Base-by-base conservation (phyloP, 2,797 vertebrate species). In the Vultur gryphus region DNA sequence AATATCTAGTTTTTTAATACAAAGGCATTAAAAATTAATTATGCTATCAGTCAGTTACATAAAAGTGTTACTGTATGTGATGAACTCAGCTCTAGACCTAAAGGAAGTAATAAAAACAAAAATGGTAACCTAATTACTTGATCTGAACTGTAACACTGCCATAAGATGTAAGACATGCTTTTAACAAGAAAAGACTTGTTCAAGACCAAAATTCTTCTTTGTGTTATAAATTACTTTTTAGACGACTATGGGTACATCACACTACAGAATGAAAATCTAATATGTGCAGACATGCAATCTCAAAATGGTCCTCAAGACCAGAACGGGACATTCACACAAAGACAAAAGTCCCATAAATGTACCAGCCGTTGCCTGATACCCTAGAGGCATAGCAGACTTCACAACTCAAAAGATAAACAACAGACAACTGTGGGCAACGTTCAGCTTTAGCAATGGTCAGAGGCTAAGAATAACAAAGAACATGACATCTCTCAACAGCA, bases 401-500 rank as follows among this genome's bases (percentile, higher is more conserved):
- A 84, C 71, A 79, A 57, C 46, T 59, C 66, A 24, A 62, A 91
- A 72, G 54, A 82, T 48, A 83, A 95, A 93, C 37, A 77, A 13
- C 73, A 85, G 71, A 41, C 23, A 87, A 70, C 55, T 61, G 31
- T 35, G 46, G 49, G 48, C 67, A 96, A 18, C 61, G 26, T 90
- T 87, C 52, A 62, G 49, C 33, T 76, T 71, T 48, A 89, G 57
- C 28, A 84, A 76, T 39, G 51, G 54, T 71, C 71, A 76, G 41
- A 88, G 41, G 76, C 91, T 92, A 93, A 95, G 86, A 96, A 94
- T 86, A 95, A 92, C 46, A 90, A 55, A 95, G 93, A 95, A 95
- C 93, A 91, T 46, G 78, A 69, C 33, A 57, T 51, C 44, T 65
- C 83, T 77, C 52, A 75, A 89, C 11, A 86, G 58, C 75, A 90